phyloP scores from a whole-genome alignment of 2,797 vertebrate species.

The Borostomias antarcticus region DNA sequence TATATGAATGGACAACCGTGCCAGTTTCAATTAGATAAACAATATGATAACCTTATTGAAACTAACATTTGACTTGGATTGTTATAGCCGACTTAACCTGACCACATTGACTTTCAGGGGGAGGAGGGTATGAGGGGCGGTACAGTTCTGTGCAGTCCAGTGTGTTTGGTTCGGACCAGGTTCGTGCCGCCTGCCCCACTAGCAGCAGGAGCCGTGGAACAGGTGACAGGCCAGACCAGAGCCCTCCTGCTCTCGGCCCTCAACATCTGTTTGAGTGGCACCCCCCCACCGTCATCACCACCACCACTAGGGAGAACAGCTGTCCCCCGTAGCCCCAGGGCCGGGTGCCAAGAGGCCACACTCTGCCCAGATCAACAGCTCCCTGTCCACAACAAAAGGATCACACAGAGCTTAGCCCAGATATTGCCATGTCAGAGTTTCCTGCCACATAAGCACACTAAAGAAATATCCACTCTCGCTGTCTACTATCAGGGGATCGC shows the following conservation, averaged over 20 bases:
- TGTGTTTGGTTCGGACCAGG: slow-evolving; percentile 22
- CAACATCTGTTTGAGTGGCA: slow-evolving; percentile 55
- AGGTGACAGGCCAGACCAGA: slow-evolving; percentile 51
- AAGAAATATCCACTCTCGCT: slow-evolving; percentile 48
- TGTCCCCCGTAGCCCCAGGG: slow-evolving; percentile 28
- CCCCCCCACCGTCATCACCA: slow-evolving; percentile 13
- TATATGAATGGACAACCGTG: background rate
- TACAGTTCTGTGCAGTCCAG: background rate
- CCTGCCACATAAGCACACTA: slow-evolving; percentile 61
- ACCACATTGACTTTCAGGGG: slow-evolving; percentile 25
- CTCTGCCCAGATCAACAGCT: slow-evolving; percentile 60
- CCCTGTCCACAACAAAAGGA: slow-evolving; percentile 57
- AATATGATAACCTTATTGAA: too few species aligned
- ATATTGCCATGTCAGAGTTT: slow-evolving; percentile 38
- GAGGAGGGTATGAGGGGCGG: background rate
- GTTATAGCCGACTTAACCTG: slow-evolving; percentile 46
- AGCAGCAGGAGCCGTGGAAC: slow-evolving; percentile 39
- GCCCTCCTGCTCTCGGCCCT: slow-evolving; percentile 21
- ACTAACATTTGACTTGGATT: background rate
- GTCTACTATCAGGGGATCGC: slow-evolving; percentile 49
- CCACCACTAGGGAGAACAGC: slow-evolving; percentile 43
- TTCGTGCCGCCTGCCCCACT: background rate
- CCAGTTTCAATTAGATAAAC: slow-evolving; percentile 19
- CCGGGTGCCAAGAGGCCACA: slow-evolving; percentile 51
- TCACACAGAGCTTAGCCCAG: slow-evolving; percentile 53